phyloP scores from a whole-genome alignment of 1,140 invertebrate species.

The Diuraphis noxia region DNA sequence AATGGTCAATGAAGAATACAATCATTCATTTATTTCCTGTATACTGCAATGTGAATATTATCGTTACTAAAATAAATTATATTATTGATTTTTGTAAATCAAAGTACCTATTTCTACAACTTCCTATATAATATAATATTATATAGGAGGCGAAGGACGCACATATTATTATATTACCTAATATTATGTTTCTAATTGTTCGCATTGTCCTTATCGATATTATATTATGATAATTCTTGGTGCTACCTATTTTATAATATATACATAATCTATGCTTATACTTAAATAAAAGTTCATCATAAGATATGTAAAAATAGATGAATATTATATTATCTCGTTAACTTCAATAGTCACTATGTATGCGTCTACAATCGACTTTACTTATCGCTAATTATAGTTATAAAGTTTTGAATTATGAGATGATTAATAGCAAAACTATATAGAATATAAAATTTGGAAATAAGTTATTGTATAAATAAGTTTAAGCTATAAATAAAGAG shows the following conservation, averaged over 20 bases:
- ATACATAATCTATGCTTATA: no score
- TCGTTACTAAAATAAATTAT: background rate
- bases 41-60: background rate
- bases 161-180: background rate
- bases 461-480: background rate
- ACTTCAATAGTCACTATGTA: background rate
- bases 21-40: background rate
- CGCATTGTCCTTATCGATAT: background rate
- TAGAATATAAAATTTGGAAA: background rate
- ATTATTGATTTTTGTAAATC: background rate
- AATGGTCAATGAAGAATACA: background rate
- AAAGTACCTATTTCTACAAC: background rate
- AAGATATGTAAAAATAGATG: background rate
- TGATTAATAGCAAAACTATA: background rate
- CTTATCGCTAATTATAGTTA: background rate
- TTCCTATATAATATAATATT: background rate
- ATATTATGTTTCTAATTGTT: background rate
- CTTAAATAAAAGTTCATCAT: background rate
- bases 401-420: background rate
- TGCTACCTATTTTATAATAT: no score
- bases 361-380: background rate
- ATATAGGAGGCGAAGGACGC: no score
- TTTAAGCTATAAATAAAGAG: background rate
- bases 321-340: background rate
- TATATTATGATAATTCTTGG: background rate